These are phyloP conservation scores for Callyntrura guangdongensis DNA, from an alignment of 2,888 invertebrate species.

Conservation along the genomic window DNA sequence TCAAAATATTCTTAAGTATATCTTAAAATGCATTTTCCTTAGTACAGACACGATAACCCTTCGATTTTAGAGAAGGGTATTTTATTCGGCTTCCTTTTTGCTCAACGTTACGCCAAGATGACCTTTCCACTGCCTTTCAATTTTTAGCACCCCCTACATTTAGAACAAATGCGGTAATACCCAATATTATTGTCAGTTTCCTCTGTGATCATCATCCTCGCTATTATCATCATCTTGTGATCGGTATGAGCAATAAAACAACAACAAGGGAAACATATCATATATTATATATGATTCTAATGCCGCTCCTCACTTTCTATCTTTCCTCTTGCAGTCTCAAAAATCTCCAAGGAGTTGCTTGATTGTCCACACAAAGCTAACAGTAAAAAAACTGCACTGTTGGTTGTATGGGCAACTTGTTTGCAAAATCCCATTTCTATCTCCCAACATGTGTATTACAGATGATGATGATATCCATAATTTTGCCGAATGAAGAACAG, in stretches of 20 bases:
- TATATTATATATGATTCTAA: slow-evolving; percentile 7
- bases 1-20: too few species aligned
- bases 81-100: too few species aligned
- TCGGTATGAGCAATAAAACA: slow-evolving; percentile 43
- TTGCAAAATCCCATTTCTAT: slow-evolving; percentile 37
- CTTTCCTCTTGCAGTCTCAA: not conserved
- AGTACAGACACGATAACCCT: too few species aligned
- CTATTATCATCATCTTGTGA: slow-evolving; percentile 16
- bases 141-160: too few species aligned
- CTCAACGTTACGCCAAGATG: too few species aligned
- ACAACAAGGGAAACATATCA: slow-evolving; percentile 27
- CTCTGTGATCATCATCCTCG: slow-evolving; percentile 32
- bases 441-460: slow-evolving; percentile 52
- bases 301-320: not conserved
- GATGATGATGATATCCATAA: slow-evolving; percentile 59
- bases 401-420: slow-evolving; percentile 38
- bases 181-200: not conserved
- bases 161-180: too few species aligned
- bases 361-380: slow-evolving; percentile 21
- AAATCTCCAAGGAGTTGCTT: slow-evolving; percentile 35
- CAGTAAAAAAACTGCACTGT: slow-evolving; percentile 10
- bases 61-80: too few species aligned
- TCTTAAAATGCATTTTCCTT: too few species aligned
- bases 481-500: slow-evolving; percentile 53
- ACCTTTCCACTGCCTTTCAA: too few species aligned